These are phyloP conservation scores for Monarcha castaneiventris DNA, from an alignment of 2,113 vertebrate species.

Conservation along the genomic window DNA sequence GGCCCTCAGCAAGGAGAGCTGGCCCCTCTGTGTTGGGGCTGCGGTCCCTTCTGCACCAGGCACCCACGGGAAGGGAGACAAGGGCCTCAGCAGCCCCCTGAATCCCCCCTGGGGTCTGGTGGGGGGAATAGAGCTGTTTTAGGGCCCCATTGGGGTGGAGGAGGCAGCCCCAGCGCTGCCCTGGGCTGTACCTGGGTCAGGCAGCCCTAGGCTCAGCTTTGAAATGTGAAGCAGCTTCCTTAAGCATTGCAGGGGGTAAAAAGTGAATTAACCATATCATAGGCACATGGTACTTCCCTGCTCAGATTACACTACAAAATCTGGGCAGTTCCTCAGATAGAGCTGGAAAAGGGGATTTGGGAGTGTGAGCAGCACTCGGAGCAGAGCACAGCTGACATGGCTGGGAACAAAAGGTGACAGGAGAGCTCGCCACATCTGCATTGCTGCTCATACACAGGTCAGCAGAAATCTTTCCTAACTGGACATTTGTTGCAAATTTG, in stretches of 20 bases:
- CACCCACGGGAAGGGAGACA: not conserved
- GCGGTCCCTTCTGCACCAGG: fast-evolving
- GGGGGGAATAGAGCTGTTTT: not conserved
- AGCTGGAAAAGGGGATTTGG: constrained; percentile 45
- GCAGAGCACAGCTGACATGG: constrained; percentile 51
- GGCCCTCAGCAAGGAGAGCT: not conserved
- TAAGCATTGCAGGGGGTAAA: constrained; percentile 30
- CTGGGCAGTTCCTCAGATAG: constrained; percentile 64
- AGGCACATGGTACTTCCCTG: constrained; percentile 67
- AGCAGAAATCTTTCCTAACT: not conserved
- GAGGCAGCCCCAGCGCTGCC: not conserved
- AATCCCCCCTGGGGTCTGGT: not conserved
- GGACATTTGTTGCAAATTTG: not conserved
- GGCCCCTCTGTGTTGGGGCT: not conserved
- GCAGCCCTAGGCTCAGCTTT: constrained; percentile 4
- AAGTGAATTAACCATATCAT: constrained; percentile 63
- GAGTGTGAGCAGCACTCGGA: constrained; percentile 50
- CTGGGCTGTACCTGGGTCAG: not conserved
- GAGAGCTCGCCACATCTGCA: not conserved
- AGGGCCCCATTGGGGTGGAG: not conserved
- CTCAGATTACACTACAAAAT: constrained; percentile 73
- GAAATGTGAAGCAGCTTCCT: constrained; percentile 46
- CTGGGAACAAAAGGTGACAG: constrained; percentile 65
- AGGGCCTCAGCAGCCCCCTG: not conserved
- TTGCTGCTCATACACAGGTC: constrained; percentile 17